Evolutionary conservation across 2,113 vertebrate species (phyloP), one percentile per base, ranked within the genome.

Genomic region (Pagrus major): DNA sequence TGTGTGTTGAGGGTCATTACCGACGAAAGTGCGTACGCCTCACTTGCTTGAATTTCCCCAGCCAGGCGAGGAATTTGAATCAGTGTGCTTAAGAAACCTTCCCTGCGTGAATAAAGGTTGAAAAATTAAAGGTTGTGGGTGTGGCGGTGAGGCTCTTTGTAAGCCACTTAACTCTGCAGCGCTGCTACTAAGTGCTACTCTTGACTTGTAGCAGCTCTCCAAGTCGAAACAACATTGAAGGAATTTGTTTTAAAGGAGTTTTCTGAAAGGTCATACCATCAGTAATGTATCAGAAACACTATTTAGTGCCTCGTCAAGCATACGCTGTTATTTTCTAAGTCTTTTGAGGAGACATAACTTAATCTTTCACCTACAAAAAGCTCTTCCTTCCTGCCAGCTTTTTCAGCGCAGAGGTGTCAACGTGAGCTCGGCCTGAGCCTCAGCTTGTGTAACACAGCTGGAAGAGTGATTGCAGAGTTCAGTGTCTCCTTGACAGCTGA

Each of bases 1-100:
- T 71, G 86, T 82, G 86, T 78, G 77, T 74, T 77, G 74, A 86
- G 86, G 84, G 86, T 86, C 81, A 80, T 86, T 86, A 90, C 81
- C 20, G 42, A 46, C 29, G 9, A 51, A n/a, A 77, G 81, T 77
- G 78, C 4, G 6, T 39, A 64, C 41, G 33, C 58, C 68, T 73
- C 71, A 20, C 76, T 87, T 72, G 39, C 71, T 76, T 9, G 2
- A 67, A 61, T 61, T 60, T 79, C 58, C 58, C 46, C 66, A 55
- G 39, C 55, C 52, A 47, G 65, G 69, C 79, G 9, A 2, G 52
- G 75, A 58, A 63, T 79, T 39, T 20, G 60, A 67, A 76, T 61
- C 49, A 1, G 12, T 5, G 15, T 64, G 66, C 65, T 71, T 65
- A 55, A 78, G 54, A 54, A 83, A 60, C 52, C 63, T 12, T 63